Conservation (phyloP, 2,113 vertebrate species). For the Pedetes capensis region DNA sequence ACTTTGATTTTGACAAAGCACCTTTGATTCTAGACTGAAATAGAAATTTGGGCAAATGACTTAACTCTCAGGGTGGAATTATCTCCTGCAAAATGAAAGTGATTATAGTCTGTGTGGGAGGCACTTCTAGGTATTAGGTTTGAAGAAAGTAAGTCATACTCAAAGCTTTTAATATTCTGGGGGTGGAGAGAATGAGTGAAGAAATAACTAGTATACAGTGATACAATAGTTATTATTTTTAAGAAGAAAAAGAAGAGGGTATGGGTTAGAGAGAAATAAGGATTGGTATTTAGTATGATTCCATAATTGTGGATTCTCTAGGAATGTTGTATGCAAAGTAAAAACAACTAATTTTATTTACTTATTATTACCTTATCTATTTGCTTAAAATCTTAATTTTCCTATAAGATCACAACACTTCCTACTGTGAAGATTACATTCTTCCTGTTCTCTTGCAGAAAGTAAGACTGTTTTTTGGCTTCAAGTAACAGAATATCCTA, state of each 20-base stretch:
- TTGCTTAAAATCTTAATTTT: background rate
- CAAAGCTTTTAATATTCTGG: background rate
- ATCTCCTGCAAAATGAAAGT: background rate
- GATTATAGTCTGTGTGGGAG: background rate
- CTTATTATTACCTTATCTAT: background rate
- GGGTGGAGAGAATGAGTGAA: background rate
- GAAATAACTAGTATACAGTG: background rate
- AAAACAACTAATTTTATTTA: constrained; percentile 5
- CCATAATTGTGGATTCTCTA: background rate
- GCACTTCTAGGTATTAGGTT: background rate
- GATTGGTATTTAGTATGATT: background rate
- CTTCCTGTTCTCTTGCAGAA: background rate
- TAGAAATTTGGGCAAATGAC: background rate
- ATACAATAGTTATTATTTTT: accelerated
- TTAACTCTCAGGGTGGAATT: background rate
- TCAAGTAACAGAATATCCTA: background rate
- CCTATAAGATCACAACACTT: background rate
- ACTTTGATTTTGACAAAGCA: background rate
- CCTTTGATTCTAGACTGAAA: background rate
- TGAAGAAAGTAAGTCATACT: background rate
- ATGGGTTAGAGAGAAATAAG: background rate
- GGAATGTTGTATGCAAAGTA: background rate
- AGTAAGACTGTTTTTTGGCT: background rate
- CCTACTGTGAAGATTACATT: background rate
- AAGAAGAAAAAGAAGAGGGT: background rate